These are phyloP conservation scores for Sylvilagus floridanus DNA, from an alignment of 2,797 vertebrate genomes.

Conservation along the genomic window DNA sequence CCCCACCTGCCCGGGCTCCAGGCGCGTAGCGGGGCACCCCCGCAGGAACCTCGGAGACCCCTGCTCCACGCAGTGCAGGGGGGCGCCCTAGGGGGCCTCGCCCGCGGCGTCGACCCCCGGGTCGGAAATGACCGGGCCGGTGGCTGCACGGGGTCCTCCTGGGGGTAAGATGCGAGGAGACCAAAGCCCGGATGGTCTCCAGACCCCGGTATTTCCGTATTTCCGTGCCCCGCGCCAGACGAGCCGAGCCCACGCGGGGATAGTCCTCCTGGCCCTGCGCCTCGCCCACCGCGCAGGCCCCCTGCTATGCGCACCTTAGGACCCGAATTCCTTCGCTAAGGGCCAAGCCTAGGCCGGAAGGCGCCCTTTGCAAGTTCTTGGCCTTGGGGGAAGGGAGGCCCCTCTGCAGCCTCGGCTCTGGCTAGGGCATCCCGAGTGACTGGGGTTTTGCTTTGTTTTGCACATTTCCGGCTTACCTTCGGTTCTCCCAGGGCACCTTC, in stretches of 20 bases:
- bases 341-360: too few relatives aligned
- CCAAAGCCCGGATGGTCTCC: background rate
- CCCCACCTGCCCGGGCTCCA: too few relatives aligned
- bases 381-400: too few relatives aligned
- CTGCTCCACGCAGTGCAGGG: background rate
- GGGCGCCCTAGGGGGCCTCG: background rate
- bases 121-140: rapidly evolving
- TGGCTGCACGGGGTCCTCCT: background rate
- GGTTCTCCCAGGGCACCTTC: conserved; percentile 94
- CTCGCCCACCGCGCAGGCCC: conserved; percentile 36
- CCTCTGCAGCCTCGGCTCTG: too few relatives aligned
- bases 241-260: conserved; percentile 86
- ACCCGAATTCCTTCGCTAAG: too few relatives aligned
- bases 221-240: conserved; percentile 69
- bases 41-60: too few relatives aligned
- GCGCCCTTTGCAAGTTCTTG: too few relatives aligned
- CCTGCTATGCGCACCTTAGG: too few relatives aligned
- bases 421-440: background rate
- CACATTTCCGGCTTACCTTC: conserved; percentile 75
- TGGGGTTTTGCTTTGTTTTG: conserved; percentile 47
- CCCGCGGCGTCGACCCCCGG: background rate
- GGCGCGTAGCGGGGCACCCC: too few relatives aligned
- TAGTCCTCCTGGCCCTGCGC: conserved; percentile 85
- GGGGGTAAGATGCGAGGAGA: background rate
- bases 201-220: background rate